These are phyloP conservation scores for Liolophura sinensis DNA, from an alignment of 1,140 invertebrate species.

Conservation along the genomic window DNA sequence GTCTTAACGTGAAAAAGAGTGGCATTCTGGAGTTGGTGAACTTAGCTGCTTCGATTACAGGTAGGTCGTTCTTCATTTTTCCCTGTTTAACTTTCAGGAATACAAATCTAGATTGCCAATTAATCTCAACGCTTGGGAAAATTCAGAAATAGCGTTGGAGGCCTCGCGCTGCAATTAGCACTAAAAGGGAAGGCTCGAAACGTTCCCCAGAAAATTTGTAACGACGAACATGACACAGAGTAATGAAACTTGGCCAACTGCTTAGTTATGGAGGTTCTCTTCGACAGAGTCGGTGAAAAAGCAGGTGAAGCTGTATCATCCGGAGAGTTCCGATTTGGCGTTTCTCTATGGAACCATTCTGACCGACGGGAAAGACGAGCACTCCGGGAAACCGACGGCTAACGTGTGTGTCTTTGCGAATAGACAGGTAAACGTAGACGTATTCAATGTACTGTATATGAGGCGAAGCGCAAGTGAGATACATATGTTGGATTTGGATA, in stretches of 20 bases:
- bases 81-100: not conserved
- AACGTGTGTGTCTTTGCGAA: slow-evolving; percentile 56
- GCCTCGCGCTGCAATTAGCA: not conserved
- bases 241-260: not conserved
- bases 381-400: slow-evolving; percentile 19
- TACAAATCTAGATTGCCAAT: too few relatives aligned
- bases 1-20: slow-evolving; percentile 31
- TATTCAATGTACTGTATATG: not conserved
- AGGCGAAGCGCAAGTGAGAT: too few relatives aligned
- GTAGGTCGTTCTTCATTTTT: slow-evolving; percentile 21
- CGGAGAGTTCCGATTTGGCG: slow-evolving; percentile 41
- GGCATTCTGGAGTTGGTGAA: slow-evolving; percentile 24
- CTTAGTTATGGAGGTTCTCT: not conserved
- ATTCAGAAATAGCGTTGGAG: not conserved
- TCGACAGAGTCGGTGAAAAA: slow-evolving; percentile 36
- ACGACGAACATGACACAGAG: slow-evolving; percentile 2
- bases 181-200: not conserved
- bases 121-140: too few relatives aligned
- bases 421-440: slow-evolving; percentile 34
- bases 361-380: slow-evolving; percentile 46
- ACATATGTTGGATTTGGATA: too few relatives aligned
- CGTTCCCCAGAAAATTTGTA: too few relatives aligned
- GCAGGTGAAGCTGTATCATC: slow-evolving; percentile 41
- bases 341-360: slow-evolving; percentile 56
- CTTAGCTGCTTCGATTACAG: slow-evolving; percentile 37